Base-by-base conservation (phyloP, 2,888 invertebrate species). In the Lordiphosa andalusiaca region DNA sequence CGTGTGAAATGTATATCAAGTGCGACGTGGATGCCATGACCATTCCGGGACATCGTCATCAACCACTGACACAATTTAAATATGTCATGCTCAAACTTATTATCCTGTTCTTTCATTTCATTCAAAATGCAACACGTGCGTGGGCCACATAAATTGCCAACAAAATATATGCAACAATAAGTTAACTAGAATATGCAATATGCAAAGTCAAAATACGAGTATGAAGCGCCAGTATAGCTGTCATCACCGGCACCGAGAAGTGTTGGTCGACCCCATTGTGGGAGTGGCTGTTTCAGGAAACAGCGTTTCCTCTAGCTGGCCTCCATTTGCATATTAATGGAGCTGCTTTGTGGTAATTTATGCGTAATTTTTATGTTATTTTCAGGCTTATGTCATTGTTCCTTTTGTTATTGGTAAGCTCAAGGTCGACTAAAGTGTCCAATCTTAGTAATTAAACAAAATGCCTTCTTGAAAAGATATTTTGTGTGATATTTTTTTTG, bases 241-340 rank as follows among this genome's bases (percentile, higher is more conserved):
- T 37, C 46, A 58, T 58, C 59, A 44, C 23, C n/a, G 25, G 16
- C 9, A 19, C 25, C 39, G 40, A 25, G 35, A 23, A 41, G 40
- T 19, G 54, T 16, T 33, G 21, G 19, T 35, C 7, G 62, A 33
- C 23, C 23, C 23, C 5, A 7, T 48, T 33, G 12, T 19, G 36
- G 67, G 48, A 30, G 67, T 49, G 48, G 42, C 44, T 16, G 35
- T n/a, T 10, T 54, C 13, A 21, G 36, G 64, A 6, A 33, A 30
- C 23, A 58, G 59, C 56, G 65, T 63, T 48, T 48, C 23, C 40
- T 47, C 23, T 51, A 6, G 13, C 25, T 42, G 38, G 50, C 7
- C 42, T 52, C 52, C 48, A 73, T 85, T 81, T 85, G 60, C 85
- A 85, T 84, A 53, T 69, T 60, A 65, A 78, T 76, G 59, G 52